Evolutionary conservation across 1,140 invertebrate genomes (phyloP).

Genomic region (Drosophila arawakana): DNA sequence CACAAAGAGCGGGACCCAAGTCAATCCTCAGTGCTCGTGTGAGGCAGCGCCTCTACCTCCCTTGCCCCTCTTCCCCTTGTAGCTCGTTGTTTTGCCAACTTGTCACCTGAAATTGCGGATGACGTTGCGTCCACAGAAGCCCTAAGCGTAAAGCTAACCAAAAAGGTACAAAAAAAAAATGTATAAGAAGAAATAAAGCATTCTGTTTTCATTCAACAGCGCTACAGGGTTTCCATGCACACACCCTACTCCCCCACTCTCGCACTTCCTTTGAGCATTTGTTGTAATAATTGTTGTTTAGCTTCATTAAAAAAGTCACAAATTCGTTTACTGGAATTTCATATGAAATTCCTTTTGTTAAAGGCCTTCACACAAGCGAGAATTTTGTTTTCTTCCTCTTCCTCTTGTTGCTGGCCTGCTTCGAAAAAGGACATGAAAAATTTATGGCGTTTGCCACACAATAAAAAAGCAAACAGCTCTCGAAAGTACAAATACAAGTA

Average conservation of each 20-base stretch:
- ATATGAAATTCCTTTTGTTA: constrained; percentile 68
- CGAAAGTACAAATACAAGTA: not conserved
- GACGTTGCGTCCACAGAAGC: constrained; percentile 15
- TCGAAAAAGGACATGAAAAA: constrained; percentile 58
- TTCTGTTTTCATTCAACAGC: constrained; percentile 33
- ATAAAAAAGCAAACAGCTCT: constrained; percentile 17
- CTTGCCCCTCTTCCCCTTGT: not conserved
- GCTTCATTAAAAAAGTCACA: constrained; percentile 80
- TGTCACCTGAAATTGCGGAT: constrained; percentile 45
- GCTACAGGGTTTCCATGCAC: constrained; percentile 6
- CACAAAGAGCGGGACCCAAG: not conserved
- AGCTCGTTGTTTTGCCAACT: constrained; percentile 11
- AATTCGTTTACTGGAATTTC: constrained; percentile 76
- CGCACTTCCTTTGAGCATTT: constrained; percentile 55
- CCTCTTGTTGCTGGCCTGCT: not conserved
- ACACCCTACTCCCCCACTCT: not conserved
- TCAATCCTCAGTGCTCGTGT: not conserved
- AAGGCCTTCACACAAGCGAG: constrained; percentile 29
- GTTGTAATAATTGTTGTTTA: constrained; percentile 78
- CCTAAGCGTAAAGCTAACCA: constrained; percentile 24
- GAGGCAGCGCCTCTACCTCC: not conserved
- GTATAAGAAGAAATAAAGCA: constrained; percentile 34
- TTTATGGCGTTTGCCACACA: constrained; percentile 47
- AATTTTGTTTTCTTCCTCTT: constrained; percentile 6
- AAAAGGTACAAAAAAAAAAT: not conserved